Conservation (phyloP, 2,888 invertebrate species). For the Masnerella sp. region DNA sequence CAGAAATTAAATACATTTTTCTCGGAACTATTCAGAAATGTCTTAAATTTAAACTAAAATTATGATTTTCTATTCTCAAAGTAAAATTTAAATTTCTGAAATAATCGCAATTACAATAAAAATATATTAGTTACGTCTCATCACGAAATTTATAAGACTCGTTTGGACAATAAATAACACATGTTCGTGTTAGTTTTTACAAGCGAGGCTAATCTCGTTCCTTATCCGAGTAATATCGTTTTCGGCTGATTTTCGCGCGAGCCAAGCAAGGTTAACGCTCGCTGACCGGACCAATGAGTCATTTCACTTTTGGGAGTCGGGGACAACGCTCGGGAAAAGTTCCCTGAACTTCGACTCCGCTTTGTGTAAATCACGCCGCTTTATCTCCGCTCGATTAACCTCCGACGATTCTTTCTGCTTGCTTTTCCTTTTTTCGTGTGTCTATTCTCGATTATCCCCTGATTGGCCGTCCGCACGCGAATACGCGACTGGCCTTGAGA, state of each 20-base stretch:
- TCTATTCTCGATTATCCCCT: constrained; percentile 35
- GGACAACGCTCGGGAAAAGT: constrained; percentile 41
- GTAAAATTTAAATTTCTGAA: too few species aligned
- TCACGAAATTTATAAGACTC: too few species aligned
- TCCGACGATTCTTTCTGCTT: constrained; percentile 8
- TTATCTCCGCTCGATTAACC: constrained; percentile 28
- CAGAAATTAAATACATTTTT: too few species aligned
- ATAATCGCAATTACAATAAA: too few species aligned
- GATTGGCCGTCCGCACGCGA: constrained; percentile 31
- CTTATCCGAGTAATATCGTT: too few species aligned
- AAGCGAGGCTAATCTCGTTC: too few species aligned
- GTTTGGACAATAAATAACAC: too few species aligned
- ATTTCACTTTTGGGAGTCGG: constrained; percentile 40
- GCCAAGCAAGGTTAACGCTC: constrained; percentile 42
- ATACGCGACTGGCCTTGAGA: constrained; percentile 39
- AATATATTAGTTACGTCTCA: too few species aligned
- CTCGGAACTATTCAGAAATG: too few species aligned
- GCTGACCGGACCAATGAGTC: constrained; percentile 37
- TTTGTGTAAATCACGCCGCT: constrained; percentile 34
- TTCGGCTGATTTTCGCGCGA: constrained; percentile 22
- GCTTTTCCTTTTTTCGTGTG: constrained; percentile 2
- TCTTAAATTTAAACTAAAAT: too few species aligned
- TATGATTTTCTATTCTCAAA: too few species aligned
- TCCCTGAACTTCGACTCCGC: constrained; percentile 39
- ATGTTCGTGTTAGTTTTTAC: too few species aligned